A percentile compares a stretch with the other conserved stretches of the same genome.
phyloP scores from a whole-genome alignment of 2,888 invertebrate species.

The Drosophila prolongata region DNA sequence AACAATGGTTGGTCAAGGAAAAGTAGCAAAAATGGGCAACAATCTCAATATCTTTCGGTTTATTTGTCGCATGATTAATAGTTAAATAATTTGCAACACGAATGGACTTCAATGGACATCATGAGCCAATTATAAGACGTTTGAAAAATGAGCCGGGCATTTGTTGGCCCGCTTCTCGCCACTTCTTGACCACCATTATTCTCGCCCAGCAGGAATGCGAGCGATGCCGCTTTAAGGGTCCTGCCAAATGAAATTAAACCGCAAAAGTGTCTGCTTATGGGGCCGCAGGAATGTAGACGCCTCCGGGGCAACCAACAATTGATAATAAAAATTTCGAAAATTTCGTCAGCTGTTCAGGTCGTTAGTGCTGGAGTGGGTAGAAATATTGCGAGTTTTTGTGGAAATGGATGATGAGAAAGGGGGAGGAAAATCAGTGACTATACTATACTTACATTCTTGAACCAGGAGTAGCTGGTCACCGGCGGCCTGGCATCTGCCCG shows the following conservation, averaged over 20 bases:
- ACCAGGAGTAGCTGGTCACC: constrained; percentile 91
- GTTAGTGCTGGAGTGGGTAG: constrained; percentile 3
- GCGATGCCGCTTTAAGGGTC: constrained; percentile 40
- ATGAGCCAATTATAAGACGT: constrained; percentile 61
- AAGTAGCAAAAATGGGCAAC: constrained; percentile 9
- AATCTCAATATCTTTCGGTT: constrained; percentile 49
- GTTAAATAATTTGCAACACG: constrained; percentile 68
- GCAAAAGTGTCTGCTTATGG: constrained; percentile 73
- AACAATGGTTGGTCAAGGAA: constrained; percentile 18
- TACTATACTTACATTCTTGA: constrained; percentile 90
- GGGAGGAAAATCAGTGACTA: constrained; percentile 13
- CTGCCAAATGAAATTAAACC: constrained; percentile 76
- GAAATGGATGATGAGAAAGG: background rate
- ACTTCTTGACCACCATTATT: background rate
- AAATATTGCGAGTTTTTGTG: background rate
- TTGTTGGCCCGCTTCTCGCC: background rate
- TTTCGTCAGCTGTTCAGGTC: constrained; percentile 60
- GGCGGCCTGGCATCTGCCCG: constrained; percentile 91
- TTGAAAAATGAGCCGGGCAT: constrained; percentile 47
- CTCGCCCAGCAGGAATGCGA: constrained; percentile 8
- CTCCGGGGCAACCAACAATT: constrained; percentile 43
- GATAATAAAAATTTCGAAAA: constrained; percentile 70
- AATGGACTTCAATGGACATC: constrained; percentile 59
- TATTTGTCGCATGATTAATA: constrained; percentile 73
- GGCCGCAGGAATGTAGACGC: constrained; percentile 58